Conservation (phyloP, 2,797 vertebrate genomes). For the Astyanax mexicanus region DNA sequence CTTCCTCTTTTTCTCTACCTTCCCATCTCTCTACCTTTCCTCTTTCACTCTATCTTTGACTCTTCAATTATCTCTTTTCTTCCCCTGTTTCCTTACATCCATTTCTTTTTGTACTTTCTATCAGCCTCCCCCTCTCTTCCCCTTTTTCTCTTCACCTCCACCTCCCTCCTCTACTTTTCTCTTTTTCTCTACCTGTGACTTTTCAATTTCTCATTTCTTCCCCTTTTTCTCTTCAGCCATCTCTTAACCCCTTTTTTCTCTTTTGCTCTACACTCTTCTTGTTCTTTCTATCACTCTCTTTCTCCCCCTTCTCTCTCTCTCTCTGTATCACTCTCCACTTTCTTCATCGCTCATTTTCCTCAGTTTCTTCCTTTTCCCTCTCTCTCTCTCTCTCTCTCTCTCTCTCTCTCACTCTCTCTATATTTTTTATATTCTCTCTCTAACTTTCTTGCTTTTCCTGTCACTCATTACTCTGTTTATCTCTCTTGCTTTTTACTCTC, state of each 20-base stretch:
- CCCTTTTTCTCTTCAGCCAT: too few relatives aligned
- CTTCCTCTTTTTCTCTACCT: not conserved
- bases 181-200: too few relatives aligned
- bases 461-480: conserved; percentile 1
- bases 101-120: not conserved
- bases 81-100: not conserved
- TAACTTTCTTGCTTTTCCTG: not conserved
- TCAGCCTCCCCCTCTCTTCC: not conserved
- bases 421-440: too few relatives aligned
- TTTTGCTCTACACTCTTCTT: too few relatives aligned
- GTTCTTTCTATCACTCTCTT: too few relatives aligned
- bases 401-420: too few relatives aligned
- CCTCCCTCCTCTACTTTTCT: too few relatives aligned
- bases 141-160: not conserved
- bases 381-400: conserved; percentile 3
- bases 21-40: conserved; percentile 1
- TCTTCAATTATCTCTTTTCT: not conserved
- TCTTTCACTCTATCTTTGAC: not conserved
- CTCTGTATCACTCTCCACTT: not conserved
- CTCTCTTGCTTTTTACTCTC: not conserved
- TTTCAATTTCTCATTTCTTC: not conserved
- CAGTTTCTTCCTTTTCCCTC: not conserved
- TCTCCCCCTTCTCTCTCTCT: too few relatives aligned
- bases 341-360: not conserved
- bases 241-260: too few relatives aligned